Evolutionary conservation across 1,140 invertebrate species (phyloP).

Genomic region (Caerostris extrusa): DNA sequence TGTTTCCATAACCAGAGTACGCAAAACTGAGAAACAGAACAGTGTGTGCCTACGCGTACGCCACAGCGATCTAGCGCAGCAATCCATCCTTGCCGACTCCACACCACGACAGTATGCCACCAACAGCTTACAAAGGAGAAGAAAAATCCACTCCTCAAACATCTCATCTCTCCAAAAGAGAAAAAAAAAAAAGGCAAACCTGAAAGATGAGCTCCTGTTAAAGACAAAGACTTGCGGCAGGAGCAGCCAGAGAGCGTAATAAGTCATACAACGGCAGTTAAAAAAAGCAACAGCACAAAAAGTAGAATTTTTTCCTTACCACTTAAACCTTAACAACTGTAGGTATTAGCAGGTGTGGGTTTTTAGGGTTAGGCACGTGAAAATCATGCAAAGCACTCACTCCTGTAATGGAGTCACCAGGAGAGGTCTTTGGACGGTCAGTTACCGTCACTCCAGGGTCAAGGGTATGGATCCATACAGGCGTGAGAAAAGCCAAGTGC

Average conservation of each 20-base stretch:
- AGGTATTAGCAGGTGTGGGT: constrained; percentile 51
- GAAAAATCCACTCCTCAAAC: neutral
- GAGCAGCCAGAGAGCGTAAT: neutral
- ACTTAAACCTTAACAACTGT: constrained; percentile 23
- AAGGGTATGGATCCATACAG: constrained; percentile 20
- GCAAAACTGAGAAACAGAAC: neutral
- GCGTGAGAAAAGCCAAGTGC: neutral
- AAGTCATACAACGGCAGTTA: neutral
- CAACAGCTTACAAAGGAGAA: constrained; percentile 21
- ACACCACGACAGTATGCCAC: constrained; percentile 29
- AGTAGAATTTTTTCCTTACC: neutral
- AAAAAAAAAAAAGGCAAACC: neutral
- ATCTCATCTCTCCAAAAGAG: neutral
- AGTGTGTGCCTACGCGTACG: neutral
- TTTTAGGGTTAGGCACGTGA: constrained; percentile 41
- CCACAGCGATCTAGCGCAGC: neutral
- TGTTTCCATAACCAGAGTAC: neutral
- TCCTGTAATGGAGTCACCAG: constrained; percentile 33
- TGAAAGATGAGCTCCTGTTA: constrained; percentile 39
- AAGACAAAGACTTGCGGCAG: constrained; percentile 13
- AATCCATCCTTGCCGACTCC: neutral
- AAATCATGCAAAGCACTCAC: constrained; percentile 25
- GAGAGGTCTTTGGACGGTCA: constrained; percentile 23
- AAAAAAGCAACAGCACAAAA: neutral
- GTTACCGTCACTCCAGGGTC: constrained; percentile 40